These are phyloP conservation scores for Phenganax marumi DNA, from an alignment of 92 coral and sea anemone genomes.

Conservation along the genomic window DNA sequence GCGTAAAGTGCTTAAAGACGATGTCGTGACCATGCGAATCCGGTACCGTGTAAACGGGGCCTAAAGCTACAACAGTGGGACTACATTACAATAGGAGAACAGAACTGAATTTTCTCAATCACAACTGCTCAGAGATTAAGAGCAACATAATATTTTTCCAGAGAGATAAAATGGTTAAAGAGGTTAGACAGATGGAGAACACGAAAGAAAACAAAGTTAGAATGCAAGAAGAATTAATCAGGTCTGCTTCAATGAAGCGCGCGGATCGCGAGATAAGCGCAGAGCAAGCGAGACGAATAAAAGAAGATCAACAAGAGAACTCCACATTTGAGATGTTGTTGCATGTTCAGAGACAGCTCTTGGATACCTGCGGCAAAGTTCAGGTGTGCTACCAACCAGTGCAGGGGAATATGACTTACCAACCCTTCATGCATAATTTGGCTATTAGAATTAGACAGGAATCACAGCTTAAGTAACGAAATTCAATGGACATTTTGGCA, in stretches of 20 bases:
- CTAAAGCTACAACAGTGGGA: no score
- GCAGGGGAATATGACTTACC: no score
- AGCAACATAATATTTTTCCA: background rate
- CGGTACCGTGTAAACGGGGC: no score
- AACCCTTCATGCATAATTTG: no score
- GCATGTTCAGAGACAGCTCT: constrained; percentile 75
- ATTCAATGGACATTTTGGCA: no score
- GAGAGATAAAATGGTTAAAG: constrained; percentile 65
- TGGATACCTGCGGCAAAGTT: constrained; percentile 69
- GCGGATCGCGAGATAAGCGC: constrained; percentile 63
- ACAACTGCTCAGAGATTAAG: background rate
- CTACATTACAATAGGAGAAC: no score
- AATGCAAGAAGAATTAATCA: constrained; percentile 89
- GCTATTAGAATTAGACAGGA: no score
- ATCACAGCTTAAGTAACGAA: no score
- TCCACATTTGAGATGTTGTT: constrained; percentile 70
- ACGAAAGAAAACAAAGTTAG: constrained; percentile 71
- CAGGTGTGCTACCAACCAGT: constrained; percentile 38
- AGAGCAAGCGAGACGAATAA: constrained; percentile 77
- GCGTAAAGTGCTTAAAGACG: no score
- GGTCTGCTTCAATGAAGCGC: constrained; percentile 63
- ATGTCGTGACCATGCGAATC: no score
- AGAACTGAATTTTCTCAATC: background rate
- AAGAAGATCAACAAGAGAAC: constrained; percentile 49
- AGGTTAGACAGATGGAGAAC: constrained; percentile 54